A percentile compares a stretch with the other conserved stretches of the same genome.
Conservation (phyloP, 2,113 vertebrate genomes). For the Oenanthe melanoleuca region DNA sequence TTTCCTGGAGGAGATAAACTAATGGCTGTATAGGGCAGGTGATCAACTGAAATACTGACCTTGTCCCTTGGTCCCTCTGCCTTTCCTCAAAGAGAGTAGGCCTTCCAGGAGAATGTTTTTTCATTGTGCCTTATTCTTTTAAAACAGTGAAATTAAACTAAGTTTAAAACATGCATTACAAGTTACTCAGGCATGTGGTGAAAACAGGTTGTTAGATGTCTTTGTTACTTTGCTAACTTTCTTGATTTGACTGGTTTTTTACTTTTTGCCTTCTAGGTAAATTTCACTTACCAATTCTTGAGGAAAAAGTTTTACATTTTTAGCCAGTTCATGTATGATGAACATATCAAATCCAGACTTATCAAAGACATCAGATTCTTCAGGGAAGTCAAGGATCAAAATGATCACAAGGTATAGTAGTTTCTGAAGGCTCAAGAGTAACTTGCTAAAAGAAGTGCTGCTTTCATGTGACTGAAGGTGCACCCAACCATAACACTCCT, state of each 20-base stretch:
- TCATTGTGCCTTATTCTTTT: background rate
- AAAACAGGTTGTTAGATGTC: background rate
- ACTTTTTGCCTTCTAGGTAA: conserved; percentile 80
- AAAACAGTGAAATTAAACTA: background rate
- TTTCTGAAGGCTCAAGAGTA: background rate
- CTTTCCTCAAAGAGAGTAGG: background rate
- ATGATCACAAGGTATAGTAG: conserved; percentile 91
- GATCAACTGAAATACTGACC: background rate
- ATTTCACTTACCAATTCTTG: conserved; percentile 98
- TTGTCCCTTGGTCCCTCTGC: background rate
- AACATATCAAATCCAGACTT: conserved; percentile 97
- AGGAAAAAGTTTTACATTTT: conserved; percentile 99
- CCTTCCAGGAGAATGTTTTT: background rate
- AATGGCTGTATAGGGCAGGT: background rate
- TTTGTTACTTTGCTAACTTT: background rate
- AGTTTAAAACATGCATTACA: background rate
- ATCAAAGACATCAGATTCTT: conserved; percentile 99
- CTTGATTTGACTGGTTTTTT: background rate
- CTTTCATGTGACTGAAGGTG: background rate
- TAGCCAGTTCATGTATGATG: conserved; percentile 99
- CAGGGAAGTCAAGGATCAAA: conserved; percentile 97
- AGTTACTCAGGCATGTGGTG: background rate
- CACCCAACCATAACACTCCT: background rate
- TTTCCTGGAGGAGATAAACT: background rate
- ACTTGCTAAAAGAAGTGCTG: background rate